Base-by-base conservation (phyloP, 64 coral and sea anemone species). In the Orbicella faveolata region DNA sequence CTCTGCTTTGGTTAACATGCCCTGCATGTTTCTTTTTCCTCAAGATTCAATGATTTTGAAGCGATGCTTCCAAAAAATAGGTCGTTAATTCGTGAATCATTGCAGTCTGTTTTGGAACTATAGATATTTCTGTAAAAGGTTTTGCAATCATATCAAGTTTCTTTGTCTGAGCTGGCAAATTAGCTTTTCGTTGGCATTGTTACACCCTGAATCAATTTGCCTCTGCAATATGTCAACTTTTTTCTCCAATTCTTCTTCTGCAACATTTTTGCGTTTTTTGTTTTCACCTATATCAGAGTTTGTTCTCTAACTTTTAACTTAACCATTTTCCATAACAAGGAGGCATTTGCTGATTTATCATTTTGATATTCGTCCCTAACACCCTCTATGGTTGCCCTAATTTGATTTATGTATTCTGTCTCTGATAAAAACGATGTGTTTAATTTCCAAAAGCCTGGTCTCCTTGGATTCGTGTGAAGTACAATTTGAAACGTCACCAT, bases 291-390 rank as follows among this genome's bases (percentile, higher is more conserved):
- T 61, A 23, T 21, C 51, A 83, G 15, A 62, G 79, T 59, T 83
- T 83, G 79, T 61, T 83, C 79, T 83, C 79, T 83, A 61, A 83
- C 57, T 62, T 77, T 77, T 37, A 77, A 37, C 39, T 77, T 77
- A 18, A 77, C 39, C 75, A 77, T 77, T 77, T 77, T 30, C 75
- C 75, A 2, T 6, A 77, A 16, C 15, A 77, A 37, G 39, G 75
- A n/a, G 35, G 69, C 20, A 53, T 53, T 53, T 34, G 14, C 33
- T 9, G 33, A n/a, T 73, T 4, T 4, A 73, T 21, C 20, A 15
- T 34, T 73, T 34, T 73, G 69, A 37, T 77, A 33, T 37, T 34
- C n/a, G 15, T 34, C 35, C 39, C 35, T 25, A 77, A 37, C 35
- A 33, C 5, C 25, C 39, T 77, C 39, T 17, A 77, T 77, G 16